These are phyloP conservation scores for Rhingia rostrata DNA, from an alignment of 2,888 invertebrate species.

Conservation along the genomic window DNA sequence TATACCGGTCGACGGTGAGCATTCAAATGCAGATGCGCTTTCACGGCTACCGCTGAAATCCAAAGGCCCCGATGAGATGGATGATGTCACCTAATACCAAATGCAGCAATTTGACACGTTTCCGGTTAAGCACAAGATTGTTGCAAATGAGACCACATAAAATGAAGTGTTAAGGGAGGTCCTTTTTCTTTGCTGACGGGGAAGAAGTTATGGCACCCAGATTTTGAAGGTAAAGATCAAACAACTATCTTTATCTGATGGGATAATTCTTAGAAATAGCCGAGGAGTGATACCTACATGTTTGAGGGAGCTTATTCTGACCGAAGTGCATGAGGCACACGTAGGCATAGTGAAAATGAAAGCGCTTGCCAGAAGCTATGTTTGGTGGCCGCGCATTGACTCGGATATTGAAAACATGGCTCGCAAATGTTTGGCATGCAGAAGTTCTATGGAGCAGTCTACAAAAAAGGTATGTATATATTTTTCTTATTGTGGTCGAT, in stretches of 20 bases:
- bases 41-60: slow-evolving; percentile 17
- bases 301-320: too few species aligned
- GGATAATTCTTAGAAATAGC: slow-evolving; percentile 23
- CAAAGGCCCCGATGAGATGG: background rate
- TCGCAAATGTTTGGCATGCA: too few species aligned
- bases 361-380: background rate
- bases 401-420: too few species aligned
- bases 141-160: slow-evolving; percentile 35
- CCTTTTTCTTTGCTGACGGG: background rate
- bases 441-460: too few species aligned
- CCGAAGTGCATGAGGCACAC: too few species aligned
- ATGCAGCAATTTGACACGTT: too few species aligned
- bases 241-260: slow-evolving; percentile 31
- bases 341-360: background rate
- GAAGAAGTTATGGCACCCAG: slow-evolving; percentile 4
- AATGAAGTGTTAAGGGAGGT: slow-evolving; percentile 13
- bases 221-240: slow-evolving; percentile 30
- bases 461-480: too few species aligned
- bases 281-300: too few species aligned
- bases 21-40: slow-evolving; percentile 33
- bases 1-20: slow-evolving; percentile 14
- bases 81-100: slow-evolving; percentile 10
- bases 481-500: slow-evolving; percentile 29
- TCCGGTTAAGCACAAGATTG: slow-evolving; percentile 23
- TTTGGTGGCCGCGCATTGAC: too few species aligned